Conservation (phyloP, 2,113 vertebrate genomes). For the Sclerurus mexicanus region DNA sequence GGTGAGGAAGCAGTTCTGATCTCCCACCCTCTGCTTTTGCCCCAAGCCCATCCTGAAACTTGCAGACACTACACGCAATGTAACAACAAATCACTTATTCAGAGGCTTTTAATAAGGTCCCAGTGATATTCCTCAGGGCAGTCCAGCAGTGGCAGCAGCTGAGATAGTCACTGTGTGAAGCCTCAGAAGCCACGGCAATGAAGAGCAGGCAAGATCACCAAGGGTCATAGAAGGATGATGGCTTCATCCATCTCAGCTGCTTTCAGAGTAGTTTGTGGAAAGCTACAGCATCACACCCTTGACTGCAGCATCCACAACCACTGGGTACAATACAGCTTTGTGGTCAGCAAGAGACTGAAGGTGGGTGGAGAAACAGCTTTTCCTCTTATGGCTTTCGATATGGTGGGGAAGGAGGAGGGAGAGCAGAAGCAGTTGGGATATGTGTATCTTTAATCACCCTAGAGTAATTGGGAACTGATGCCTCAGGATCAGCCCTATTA, state of each 20-base stretch:
- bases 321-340: fast-evolving
- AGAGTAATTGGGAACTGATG: not conserved
- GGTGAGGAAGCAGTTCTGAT: not conserved
- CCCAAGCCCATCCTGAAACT: not conserved
- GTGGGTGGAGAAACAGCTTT: not conserved
- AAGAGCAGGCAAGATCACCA: fast-evolving
- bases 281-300: not conserved
- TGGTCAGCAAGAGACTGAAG: not conserved
- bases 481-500: not conserved
- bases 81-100: not conserved
- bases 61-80: not conserved
- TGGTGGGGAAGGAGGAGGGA: not conserved
- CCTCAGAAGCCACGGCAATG: not conserved
- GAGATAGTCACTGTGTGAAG: fast-evolving
- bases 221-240: fast-evolving
- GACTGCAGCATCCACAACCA: not conserved
- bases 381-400: not conserved
- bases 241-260: not conserved
- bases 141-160: not conserved
- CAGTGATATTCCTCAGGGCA: not conserved
- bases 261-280: not conserved
- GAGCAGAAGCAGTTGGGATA: not conserved
- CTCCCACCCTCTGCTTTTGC: not conserved
- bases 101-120: not conserved
- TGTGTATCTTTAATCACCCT: not conserved